Evolutionary conservation across 2,797 vertebrate species (phyloP).

Genomic region (Linurgus olivaceus): DNA sequence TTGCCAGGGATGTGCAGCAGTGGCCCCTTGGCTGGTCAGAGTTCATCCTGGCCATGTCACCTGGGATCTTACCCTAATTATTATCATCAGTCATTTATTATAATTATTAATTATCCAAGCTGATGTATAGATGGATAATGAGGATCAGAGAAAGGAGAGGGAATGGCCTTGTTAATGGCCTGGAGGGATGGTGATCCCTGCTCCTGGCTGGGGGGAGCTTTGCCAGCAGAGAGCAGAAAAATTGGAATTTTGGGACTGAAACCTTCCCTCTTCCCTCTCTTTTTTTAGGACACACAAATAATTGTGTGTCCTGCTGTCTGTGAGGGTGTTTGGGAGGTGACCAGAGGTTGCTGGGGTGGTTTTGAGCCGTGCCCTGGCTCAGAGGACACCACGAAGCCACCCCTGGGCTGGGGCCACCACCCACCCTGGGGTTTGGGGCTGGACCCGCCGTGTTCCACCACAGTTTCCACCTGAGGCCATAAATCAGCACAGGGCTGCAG

Average conservation of each 20-base stretch:
- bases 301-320: not conserved
- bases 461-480: conserved; percentile 31
- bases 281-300: not conserved
- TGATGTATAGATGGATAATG: accelerated
- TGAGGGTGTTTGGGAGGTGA: not conserved
- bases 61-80: not conserved
- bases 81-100: accelerated
- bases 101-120: not conserved
- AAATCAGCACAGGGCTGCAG: conserved; percentile 13
- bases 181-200: not conserved
- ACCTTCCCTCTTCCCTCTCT: not conserved
- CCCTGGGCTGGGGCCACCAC: not conserved
- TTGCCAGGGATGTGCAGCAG: not conserved
- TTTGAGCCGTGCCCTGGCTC: not conserved
- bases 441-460: not conserved
- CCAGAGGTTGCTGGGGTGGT: not conserved
- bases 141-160: not conserved
- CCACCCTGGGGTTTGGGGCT: not conserved
- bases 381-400: not conserved
- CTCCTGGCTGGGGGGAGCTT: not conserved
- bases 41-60: not conserved
- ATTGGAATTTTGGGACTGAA: not conserved
- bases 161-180: not conserved
- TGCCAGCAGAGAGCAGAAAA: not conserved
- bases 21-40: accelerated